Evolutionary conservation across 2,888 invertebrate species (phyloP).

Genomic region (Tinea trinotella): DNA sequence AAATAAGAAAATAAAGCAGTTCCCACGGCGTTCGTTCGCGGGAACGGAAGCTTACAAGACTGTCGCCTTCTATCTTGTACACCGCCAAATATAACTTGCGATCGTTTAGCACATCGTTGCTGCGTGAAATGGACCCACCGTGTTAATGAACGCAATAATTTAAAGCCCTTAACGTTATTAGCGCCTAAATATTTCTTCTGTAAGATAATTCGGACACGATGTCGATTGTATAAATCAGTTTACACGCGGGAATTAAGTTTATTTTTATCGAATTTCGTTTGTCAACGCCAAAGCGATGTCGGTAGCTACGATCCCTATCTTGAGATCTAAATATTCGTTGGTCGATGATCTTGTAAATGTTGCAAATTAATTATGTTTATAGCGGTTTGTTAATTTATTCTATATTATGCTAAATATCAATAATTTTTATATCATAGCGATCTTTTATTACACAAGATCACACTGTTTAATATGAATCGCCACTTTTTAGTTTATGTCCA

Average conservation of each 20-base stretch:
- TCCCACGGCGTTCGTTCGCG: constrained; percentile 68
- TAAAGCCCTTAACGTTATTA: constrained; percentile 13
- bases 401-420: not conserved
- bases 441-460: too few relatives aligned
- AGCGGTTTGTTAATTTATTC: not conserved
- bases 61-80: not conserved
- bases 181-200: constrained; percentile 6
- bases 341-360: not conserved
- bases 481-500: not conserved
- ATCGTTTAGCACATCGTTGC: constrained; percentile 11
- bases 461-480: not conserved
- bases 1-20: constrained; percentile 69
- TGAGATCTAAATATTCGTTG: not conserved
- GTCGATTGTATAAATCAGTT: constrained; percentile 11
- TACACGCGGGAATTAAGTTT: not conserved
- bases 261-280: not conserved
- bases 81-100: not conserved
- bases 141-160: constrained; percentile 14
- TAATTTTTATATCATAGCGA: too few relatives aligned
- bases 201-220: constrained; percentile 8
- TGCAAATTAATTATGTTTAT: not conserved
- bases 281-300: not conserved
- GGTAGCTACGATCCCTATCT: not conserved
- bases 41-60: constrained; percentile 55
- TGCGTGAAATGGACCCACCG: constrained; percentile 3